phyloP scores from a whole-genome alignment of 2,113 vertebrate species.

The Hippocampus barbouri region DNA sequence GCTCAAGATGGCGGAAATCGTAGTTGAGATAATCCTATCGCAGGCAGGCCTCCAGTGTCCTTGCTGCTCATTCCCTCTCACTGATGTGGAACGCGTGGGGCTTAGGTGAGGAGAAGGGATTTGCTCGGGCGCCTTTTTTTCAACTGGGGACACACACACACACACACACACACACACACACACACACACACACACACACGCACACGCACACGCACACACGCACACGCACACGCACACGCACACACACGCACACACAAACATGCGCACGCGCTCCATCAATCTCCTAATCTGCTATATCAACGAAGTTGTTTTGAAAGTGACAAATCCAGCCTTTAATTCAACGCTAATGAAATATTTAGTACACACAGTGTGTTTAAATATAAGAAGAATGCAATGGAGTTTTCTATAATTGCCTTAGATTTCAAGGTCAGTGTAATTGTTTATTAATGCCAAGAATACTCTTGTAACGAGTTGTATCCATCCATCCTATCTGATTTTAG shows the following conservation, averaged over 20 bases:
- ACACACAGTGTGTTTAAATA: constrained; percentile 46
- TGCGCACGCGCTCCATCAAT: constrained; percentile 45
- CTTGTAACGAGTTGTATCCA: neutral
- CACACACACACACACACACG: constrained; percentile 1
- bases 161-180: constrained; percentile 9
- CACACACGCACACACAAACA: neutral
- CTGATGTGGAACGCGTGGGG: constrained; percentile 59
- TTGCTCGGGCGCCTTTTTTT: constrained; percentile 40
- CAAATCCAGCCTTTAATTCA: constrained; percentile 62
- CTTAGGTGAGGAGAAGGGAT: constrained; percentile 58
- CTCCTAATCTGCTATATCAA: constrained; percentile 40
- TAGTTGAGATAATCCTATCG: constrained; percentile 60
- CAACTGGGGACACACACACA: constrained; percentile 22
- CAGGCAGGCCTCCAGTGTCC: constrained; percentile 52
- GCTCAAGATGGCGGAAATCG: constrained; percentile 63
- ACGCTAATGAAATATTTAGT: constrained; percentile 68
- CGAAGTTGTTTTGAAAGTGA: constrained; percentile 66
- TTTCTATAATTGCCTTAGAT: constrained; percentile 32
- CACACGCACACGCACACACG: neutral
- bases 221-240: constrained; percentile 1
- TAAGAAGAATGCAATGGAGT: constrained; percentile 45
- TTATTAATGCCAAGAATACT: constrained; percentile 29
- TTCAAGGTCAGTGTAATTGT: constrained; percentile 53
- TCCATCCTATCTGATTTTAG: neutral
- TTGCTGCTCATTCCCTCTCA: constrained; percentile 52